These are phyloP conservation scores for Anthonomus grandis DNA, from an alignment of 1,140 invertebrate genomes.

Conservation along the genomic window DNA sequence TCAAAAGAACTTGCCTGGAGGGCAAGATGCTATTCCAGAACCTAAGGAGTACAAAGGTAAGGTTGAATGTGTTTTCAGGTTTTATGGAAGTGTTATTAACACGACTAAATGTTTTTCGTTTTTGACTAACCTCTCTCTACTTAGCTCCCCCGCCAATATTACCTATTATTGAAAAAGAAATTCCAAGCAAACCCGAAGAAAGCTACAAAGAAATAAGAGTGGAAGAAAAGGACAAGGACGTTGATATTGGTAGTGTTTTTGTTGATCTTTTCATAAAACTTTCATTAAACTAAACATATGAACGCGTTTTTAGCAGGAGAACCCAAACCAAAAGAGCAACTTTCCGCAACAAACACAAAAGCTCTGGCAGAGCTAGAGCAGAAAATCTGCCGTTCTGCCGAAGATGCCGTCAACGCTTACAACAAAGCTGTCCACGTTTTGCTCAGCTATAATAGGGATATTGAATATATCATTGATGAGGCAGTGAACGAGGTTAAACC, in stretches of 20 bases:
- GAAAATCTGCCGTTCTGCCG: slow-evolving; percentile 52
- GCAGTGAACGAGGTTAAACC: slow-evolving; percentile 55
- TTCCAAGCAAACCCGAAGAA: slow-evolving; percentile 28
- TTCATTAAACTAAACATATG: neutral
- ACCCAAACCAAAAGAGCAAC: slow-evolving; percentile 32
- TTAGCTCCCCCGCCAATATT: slow-evolving; percentile 42
- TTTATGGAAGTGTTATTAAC: neutral
- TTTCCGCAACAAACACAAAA: slow-evolving; percentile 35
- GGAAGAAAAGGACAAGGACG: slow-evolving; percentile 32
- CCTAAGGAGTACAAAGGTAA: slow-evolving; percentile 40
- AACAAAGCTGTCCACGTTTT: slow-evolving; percentile 54
- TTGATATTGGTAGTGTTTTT: slow-evolving; percentile 22
- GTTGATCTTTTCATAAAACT: neutral
- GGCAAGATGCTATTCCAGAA: slow-evolving; percentile 24
- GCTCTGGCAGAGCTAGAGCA: slow-evolving; percentile 57
- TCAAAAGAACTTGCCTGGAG: slow-evolving; percentile 5
- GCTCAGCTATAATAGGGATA: slow-evolving; percentile 58
- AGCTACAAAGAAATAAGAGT: slow-evolving; percentile 41
- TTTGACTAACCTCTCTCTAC: neutral
- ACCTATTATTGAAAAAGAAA: slow-evolving; percentile 37
- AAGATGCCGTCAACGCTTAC: slow-evolving; percentile 57
- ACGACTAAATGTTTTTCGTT: neutral
- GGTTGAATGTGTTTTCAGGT: slow-evolving; percentile 4
- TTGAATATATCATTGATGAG: slow-evolving; percentile 59
- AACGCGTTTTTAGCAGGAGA: slow-evolving; percentile 31